Evolutionary conservation across 1,140 invertebrate genomes (phyloP).

Genomic region (Thrips palmi): DNA sequence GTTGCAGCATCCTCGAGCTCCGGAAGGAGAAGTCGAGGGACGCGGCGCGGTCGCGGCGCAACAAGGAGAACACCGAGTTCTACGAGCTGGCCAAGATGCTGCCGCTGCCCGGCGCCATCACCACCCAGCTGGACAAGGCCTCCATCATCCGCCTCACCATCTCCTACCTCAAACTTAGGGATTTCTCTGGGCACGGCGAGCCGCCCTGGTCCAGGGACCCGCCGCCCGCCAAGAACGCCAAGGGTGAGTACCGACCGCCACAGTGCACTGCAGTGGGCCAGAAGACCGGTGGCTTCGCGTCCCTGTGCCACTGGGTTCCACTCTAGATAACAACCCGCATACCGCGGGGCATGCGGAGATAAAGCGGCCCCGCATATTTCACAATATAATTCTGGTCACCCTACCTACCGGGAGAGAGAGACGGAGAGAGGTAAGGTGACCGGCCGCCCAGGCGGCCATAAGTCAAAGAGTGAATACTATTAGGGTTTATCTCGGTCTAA

Average conservation of each 20-base stretch:
- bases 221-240: conserved; percentile 51
- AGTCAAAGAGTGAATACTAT: no score
- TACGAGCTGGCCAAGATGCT: conserved; percentile 96
- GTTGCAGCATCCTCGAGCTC: conserved; percentile 81
- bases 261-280: no score
- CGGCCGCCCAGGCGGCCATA: no score
- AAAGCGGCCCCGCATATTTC: no score
- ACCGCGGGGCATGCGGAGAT: no score
- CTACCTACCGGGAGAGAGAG: no score
- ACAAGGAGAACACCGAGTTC: conserved; percentile 97
- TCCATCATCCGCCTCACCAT: conserved; percentile 97
- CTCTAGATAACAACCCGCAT: no score
- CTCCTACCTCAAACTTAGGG: conserved; percentile 87
- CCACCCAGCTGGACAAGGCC: conserved; percentile 94
- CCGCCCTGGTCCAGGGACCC: conserved; percentile 78
- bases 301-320: no score
- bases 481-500: no score
- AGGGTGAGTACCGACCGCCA: conserved; percentile 37
- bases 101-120: conserved; percentile 88
- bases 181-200: conserved; percentile 88
- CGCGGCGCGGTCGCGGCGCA: conserved; percentile 80
- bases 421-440: no score
- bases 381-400: no score
- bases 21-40: conserved; percentile 94
- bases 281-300: no score